Base-by-base conservation (phyloP, 2,797 vertebrate genomes). In the Mastacembelus armatus region DNA sequence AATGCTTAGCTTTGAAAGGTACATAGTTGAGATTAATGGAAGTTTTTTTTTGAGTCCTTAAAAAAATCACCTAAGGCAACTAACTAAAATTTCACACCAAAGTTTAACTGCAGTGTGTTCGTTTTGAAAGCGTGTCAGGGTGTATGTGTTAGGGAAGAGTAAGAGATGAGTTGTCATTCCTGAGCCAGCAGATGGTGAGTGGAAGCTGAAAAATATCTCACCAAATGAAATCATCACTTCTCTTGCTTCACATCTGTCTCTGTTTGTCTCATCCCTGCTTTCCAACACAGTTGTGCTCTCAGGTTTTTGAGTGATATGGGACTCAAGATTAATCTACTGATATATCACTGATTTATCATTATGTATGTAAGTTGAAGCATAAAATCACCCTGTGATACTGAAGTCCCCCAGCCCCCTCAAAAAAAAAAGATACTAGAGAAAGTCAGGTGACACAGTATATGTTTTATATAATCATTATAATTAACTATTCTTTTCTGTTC, bases 181-280 rank as follows among this genome's bases (percentile, higher is more conserved):
- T 35, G 54, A 35, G 12, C 43, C 57, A 50, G 75, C 76, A 79
- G 71, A 81, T 81, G 69, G 73, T 57, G 35, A 66, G 47, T 30
- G 30, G 54, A 38, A 65, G 74, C 83, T 55, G 62, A 78, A 60
- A 72, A 56, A 70, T 71, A 62, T 36, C 49, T 76, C 56, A 65
- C 64, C 51, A 52, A 62, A 74, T 67, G 54, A 54, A 36, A 61
- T 48, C 40, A 27, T 59, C 7, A 29, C 61, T 33, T 9, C 49
- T 50, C 15, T 65, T 32, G 18, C 11, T 44, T 48, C 24, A 22
- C 26, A 26, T n/a, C 15, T 21, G 10, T 43, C 5, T 47, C 12
- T 19, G 15, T 44, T 33, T 7, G 10, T 47, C 39, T 56, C 11
- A 0, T 14, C 15, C 14, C 5, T 22, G 6, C 7, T 8, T 19